Conservation (phyloP, 2,113 vertebrate genomes). For the Malurus elegans region DNA sequence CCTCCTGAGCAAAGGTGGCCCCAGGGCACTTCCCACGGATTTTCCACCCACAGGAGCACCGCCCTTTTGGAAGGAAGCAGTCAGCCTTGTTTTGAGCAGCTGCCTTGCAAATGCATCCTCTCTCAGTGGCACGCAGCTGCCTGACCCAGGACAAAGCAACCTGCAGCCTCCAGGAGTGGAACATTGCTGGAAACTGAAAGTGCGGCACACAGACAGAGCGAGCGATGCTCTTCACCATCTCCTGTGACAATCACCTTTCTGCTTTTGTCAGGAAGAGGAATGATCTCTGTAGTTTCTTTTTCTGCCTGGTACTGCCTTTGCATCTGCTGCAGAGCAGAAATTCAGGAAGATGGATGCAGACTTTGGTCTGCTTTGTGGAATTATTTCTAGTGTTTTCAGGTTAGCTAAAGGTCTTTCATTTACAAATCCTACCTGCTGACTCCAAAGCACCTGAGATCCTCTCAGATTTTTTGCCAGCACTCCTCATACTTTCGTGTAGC, state of each 20-base stretch:
- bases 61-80: not conserved
- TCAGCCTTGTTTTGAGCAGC: not conserved
- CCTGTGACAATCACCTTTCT: not conserved
- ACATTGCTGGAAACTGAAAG: not conserved
- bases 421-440: not conserved
- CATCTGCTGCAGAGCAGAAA: not conserved
- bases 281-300: not conserved
- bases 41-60: not conserved
- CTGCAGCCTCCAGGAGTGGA: not conserved
- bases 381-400: not conserved
- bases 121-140: not conserved
- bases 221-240: not conserved
- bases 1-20: not conserved
- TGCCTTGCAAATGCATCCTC: not conserved
- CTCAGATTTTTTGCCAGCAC: constrained; percentile 16
- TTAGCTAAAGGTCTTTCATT: not conserved
- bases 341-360: not conserved
- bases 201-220: not conserved
- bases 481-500: not conserved
- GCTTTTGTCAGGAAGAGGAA: not conserved
- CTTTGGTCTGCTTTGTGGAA: not conserved
- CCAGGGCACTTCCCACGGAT: not conserved
- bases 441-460: not conserved
- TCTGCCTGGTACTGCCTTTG: not conserved
- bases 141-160: not conserved